phyloP scores from a whole-genome alignment of 2,888 invertebrate genomes.

The Auanema freiburgensis region DNA sequence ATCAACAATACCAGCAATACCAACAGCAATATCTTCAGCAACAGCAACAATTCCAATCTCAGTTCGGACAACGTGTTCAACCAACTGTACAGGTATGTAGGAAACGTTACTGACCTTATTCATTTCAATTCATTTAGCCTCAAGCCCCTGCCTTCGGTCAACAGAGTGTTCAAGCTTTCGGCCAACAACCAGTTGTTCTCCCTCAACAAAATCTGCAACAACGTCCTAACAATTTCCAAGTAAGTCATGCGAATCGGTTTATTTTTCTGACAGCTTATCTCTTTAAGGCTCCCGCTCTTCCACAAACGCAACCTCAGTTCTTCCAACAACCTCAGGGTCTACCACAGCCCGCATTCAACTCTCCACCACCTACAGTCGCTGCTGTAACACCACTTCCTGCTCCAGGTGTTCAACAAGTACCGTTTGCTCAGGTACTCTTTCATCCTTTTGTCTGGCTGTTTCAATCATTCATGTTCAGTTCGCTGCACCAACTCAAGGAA shows the following conservation, averaged over 20 bases:
- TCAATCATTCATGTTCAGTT: background rate
- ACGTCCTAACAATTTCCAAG: background rate
- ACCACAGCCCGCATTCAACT: conserved; percentile 4
- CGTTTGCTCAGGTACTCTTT: background rate
- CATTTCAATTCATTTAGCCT: too few relatives aligned
- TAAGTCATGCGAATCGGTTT: background rate
- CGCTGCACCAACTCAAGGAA: background rate
- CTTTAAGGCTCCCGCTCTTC: background rate
- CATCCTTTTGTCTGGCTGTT: background rate
- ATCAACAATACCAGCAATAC: conserved; percentile 15
- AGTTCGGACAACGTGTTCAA: background rate
- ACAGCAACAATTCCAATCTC: conserved; percentile 1
- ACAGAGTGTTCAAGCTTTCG: too few relatives aligned
- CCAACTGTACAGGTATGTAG: background rate
- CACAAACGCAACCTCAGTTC: background rate
- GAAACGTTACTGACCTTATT: too few relatives aligned
- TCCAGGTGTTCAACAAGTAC: background rate
- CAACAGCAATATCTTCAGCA: background rate
- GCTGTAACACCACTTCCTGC: conserved; percentile 1
- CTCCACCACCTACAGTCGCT: background rate
- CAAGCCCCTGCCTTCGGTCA: too few relatives aligned
- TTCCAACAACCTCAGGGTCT: conserved; percentile 2
- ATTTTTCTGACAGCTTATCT: background rate
- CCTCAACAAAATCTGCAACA: conserved; percentile 9
- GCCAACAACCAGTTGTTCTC: background rate